phyloP scores from a whole-genome alignment of 1,140 invertebrate genomes.

The Telenomus remus region DNA sequence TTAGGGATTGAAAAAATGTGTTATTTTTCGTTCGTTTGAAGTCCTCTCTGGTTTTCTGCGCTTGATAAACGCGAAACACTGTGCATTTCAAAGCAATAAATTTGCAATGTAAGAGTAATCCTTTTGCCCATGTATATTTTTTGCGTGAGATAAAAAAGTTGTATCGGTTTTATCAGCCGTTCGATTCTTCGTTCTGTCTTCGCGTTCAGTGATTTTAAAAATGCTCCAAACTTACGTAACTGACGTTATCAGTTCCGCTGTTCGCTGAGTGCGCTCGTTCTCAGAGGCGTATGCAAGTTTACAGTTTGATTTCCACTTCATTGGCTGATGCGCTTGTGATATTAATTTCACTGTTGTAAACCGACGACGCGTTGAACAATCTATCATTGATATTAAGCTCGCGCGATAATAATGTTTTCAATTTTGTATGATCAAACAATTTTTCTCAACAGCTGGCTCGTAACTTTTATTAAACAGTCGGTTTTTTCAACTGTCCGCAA shows the following conservation, averaged over 20 bases:
- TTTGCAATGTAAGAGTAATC: conserved; percentile 11
- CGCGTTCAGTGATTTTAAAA: conserved; percentile 12
- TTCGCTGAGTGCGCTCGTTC: not conserved
- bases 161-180: conserved; percentile 14
- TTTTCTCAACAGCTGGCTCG: too few species aligned
- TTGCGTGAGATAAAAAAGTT: conserved; percentile 8
- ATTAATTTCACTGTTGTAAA: conserved; percentile 7
- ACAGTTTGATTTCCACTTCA: conserved; percentile 3
- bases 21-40: conserved; percentile 4
- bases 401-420: too few species aligned
- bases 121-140: not conserved
- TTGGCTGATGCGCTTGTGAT: conserved; percentile 5
- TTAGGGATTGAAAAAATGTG: too few species aligned
- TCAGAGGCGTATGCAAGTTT: conserved; percentile 6
- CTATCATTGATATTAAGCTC: too few species aligned
- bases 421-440: too few species aligned
- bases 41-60: conserved; percentile 1
- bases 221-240: conserved; percentile 15
- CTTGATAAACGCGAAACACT: conserved; percentile 6
- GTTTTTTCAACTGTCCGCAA: too few species aligned
- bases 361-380: too few species aligned
- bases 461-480: too few species aligned
- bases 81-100: conserved; percentile 11
- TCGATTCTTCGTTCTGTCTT: not conserved
- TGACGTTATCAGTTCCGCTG: conserved; percentile 1